Conservation (phyloP, 2,888 invertebrate genomes). For the Himalopsyche anomala region DNA sequence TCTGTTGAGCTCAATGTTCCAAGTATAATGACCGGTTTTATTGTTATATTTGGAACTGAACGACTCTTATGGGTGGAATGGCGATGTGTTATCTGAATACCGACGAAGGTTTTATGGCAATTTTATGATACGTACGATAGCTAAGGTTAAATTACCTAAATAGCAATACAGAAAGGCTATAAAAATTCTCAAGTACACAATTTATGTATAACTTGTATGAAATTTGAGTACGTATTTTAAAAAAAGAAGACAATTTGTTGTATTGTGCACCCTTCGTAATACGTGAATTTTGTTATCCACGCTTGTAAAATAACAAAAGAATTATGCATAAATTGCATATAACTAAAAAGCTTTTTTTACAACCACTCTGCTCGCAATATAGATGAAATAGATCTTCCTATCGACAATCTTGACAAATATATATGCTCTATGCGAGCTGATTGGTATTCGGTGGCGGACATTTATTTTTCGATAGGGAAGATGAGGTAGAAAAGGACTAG, state of each 20-base stretch:
- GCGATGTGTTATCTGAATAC: conserved; percentile 40
- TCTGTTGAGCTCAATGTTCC: conserved; percentile 28
- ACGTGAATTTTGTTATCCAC: too few species aligned
- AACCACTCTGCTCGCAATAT: too few species aligned
- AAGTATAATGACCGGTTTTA: conserved; percentile 52
- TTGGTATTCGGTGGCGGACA: too few species aligned
- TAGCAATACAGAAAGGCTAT: conserved; percentile 20
- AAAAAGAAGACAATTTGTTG: background rate
- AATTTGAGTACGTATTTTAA: conserved; percentile 8
- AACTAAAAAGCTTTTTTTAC: too few species aligned
- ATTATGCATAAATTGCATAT: too few species aligned
- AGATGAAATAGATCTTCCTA: too few species aligned
- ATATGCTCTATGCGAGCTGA: too few species aligned
- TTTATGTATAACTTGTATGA: conserved; percentile 2
- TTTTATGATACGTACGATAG: conserved; percentile 32
- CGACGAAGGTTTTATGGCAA: conserved; percentile 42
- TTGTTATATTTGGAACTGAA: conserved; percentile 52
- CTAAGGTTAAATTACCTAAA: conserved; percentile 39
- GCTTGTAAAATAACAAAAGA: too few species aligned
- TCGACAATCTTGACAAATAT: too few species aligned
- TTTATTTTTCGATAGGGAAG: too few species aligned
- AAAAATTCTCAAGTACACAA: conserved; percentile 17
- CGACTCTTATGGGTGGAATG: conserved; percentile 42
- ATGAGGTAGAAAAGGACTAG: too few species aligned
- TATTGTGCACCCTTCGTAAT: too few species aligned